These are phyloP conservation scores for Urosaurus nigricauda DNA, from an alignment of 2,797 vertebrate genomes.

Conservation along the genomic window DNA sequence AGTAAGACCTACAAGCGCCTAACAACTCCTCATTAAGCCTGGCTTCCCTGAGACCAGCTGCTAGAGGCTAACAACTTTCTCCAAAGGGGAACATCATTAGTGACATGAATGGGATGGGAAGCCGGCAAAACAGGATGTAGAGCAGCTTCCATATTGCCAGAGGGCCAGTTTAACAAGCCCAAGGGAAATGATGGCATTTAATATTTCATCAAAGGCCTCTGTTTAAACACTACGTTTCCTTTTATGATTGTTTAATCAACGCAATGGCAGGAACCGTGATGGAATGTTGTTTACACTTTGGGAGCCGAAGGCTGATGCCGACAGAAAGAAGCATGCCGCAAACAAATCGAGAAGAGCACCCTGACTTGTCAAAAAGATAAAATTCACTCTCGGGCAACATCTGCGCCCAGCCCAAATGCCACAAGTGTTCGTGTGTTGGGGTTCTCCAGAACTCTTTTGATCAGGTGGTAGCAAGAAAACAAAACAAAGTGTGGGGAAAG, in stretches of 20 bases:
- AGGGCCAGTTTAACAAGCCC: slow-evolving; percentile 36
- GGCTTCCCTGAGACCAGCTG: slow-evolving; percentile 33
- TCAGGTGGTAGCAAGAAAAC: background rate
- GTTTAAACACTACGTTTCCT: slow-evolving; percentile 35
- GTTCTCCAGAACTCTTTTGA: background rate
- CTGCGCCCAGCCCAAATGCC: background rate
- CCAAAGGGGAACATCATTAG: slow-evolving; percentile 35
- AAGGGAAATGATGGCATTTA: slow-evolving; percentile 6
- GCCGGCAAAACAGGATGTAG: background rate
- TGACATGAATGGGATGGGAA: slow-evolving; percentile 3
- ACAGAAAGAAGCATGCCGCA: background rate
- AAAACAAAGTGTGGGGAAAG: background rate
- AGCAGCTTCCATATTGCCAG: background rate
- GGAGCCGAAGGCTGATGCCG: background rate
- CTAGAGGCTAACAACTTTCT: slow-evolving; percentile 22
- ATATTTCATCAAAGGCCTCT: slow-evolving; percentile 43
- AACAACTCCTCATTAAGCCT: slow-evolving; percentile 26
- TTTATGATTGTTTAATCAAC: slow-evolving; percentile 39
- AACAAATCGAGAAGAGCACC: background rate
- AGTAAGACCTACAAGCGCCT: slow-evolving; percentile 11
- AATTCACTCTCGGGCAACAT: background rate
- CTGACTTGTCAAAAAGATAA: background rate
- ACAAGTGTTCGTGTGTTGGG: background rate
- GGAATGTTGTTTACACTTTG: slow-evolving; percentile 17
- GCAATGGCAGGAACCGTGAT: background rate